Evolutionary conservation across 2,797 vertebrate genomes (phyloP).

Genomic region (Ambastaia sidthimunki): DNA sequence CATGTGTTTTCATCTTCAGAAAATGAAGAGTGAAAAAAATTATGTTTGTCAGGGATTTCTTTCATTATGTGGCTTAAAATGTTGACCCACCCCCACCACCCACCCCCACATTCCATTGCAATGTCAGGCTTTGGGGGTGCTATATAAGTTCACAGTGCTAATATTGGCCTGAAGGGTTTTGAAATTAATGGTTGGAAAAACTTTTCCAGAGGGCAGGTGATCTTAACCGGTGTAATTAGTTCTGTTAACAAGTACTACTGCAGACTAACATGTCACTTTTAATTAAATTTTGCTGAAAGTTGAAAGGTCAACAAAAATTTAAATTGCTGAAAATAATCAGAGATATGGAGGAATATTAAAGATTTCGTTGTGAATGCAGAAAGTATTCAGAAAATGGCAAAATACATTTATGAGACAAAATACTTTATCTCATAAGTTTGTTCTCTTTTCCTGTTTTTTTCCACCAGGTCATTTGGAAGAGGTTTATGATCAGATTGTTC

Average conservation of each 20-base stretch:
- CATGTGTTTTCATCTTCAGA: constrained; percentile 45
- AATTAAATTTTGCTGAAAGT: constrained; percentile 10
- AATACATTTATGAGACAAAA: too few species aligned
- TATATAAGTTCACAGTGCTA: not conserved
- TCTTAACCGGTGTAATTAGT: constrained; percentile 53
- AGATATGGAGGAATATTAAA: too few species aligned
- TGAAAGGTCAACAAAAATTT: not conserved
- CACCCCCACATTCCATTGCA: not conserved
- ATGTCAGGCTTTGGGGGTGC: not conserved
- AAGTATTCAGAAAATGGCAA: too few species aligned
- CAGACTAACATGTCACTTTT: constrained; percentile 19
- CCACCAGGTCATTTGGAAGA: too few species aligned
- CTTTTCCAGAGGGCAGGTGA: constrained; percentile 45
- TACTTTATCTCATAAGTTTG: not conserved
- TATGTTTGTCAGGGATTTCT: constrained; percentile 24
- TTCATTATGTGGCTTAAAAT: constrained; percentile 9
- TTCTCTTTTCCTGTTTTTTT: not conserved
- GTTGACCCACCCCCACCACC: too few species aligned
- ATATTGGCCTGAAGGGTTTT: constrained; percentile 21
- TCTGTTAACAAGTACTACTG: constrained; percentile 42
- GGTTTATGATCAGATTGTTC: constrained; percentile 75
- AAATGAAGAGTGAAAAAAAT: constrained; percentile 36
- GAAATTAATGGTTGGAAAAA: constrained; percentile 12
- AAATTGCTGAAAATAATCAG: too few species aligned
- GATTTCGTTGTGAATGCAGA: too few species aligned